A percentile compares a stretch with the other conserved stretches of the same genome.
phyloP scores from a whole-genome alignment of 2,113 vertebrate species.

The Dolichotis patagonum region DNA sequence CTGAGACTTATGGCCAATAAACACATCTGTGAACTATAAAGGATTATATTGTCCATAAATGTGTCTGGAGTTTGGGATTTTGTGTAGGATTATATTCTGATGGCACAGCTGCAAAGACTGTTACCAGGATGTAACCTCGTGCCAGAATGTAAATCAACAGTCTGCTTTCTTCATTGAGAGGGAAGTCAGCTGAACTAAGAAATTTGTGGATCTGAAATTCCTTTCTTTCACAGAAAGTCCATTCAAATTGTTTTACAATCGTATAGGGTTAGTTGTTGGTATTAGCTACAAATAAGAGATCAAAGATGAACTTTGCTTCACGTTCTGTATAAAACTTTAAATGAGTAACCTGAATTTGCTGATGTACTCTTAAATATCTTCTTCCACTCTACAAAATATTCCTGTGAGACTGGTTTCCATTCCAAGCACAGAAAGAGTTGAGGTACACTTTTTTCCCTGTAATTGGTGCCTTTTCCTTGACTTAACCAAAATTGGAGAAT shows the following conservation, averaged over 20 bases:
- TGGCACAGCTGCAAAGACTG: constrained; percentile 68
- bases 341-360: not conserved
- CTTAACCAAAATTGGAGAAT: not conserved
- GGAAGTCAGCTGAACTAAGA: not conserved
- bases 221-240: constrained; percentile 34
- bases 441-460: not conserved
- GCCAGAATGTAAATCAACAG: constrained; percentile 65
- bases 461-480: not conserved
- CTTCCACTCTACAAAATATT: constrained; percentile 27
- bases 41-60: constrained; percentile 62
- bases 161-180: constrained; percentile 1
- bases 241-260: not conserved
- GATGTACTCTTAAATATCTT: constrained; percentile 24
- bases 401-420: not conserved
- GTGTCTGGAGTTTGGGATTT: constrained; percentile 62
- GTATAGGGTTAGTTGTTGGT: not conserved
- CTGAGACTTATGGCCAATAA: constrained; percentile 58
- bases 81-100: constrained; percentile 55
- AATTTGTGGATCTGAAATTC: not conserved
- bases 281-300: not conserved
- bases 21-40: constrained; percentile 69
- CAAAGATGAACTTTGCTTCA: not conserved
- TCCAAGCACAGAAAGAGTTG: not conserved
- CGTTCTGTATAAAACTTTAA: constrained; percentile 13
- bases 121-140: constrained; percentile 11